A percentile compares a stretch with the other conserved stretches of the same genome.
Evolutionary conservation across 2,113 vertebrate genomes (phyloP).

Genomic region (Rhabdornis inornatus): DNA sequence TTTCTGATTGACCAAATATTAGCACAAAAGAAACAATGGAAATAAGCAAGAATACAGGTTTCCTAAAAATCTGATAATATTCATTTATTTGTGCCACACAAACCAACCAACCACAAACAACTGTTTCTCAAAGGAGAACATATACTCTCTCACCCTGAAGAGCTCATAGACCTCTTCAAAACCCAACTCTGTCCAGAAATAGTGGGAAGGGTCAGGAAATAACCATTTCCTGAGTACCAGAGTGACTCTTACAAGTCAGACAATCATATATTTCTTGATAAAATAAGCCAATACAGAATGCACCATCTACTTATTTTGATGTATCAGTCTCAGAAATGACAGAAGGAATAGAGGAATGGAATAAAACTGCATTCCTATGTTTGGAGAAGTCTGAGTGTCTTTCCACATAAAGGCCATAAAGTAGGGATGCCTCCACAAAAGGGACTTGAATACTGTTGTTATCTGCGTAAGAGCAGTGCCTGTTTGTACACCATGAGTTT

Average conservation of each 20-base stretch:
- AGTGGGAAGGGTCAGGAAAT: neutral
- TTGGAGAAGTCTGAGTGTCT: neutral
- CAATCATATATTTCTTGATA: neutral
- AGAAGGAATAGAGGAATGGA: neutral
- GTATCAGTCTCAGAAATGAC: neutral
- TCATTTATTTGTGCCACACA: neutral
- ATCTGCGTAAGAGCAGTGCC: neutral
- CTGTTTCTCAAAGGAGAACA: neutral
- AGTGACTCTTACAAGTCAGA: neutral
- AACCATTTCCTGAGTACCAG: neutral
- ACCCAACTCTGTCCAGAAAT: neutral
- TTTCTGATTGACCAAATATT: neutral
- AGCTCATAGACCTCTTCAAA: neutral
- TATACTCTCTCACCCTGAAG: neutral
- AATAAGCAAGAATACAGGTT: neutral
- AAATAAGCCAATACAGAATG: neutral
- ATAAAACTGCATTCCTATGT: neutral
- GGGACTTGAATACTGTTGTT: neutral
- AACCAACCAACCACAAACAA: neutral
- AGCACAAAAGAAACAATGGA: neutral
- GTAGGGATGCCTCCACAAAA: neutral
- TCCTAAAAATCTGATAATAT: neutral
- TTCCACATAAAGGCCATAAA: neutral
- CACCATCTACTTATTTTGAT: neutral
- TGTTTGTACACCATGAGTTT: neutral